Conservation (phyloP, 64 coral and sea anemone genomes). For the Acropora tenuis region DNA sequence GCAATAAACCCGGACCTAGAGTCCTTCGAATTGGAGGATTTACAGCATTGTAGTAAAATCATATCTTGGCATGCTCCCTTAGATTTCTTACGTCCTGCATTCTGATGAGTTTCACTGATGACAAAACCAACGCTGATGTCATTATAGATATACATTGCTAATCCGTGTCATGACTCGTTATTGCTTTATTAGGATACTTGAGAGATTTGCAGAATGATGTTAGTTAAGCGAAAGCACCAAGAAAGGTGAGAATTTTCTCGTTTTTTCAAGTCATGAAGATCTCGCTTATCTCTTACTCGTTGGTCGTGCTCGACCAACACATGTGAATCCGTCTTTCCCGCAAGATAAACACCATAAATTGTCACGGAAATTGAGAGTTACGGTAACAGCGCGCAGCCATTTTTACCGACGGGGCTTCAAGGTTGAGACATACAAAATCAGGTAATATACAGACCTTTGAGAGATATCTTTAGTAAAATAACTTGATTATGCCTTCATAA, state of each 20-base stretch:
- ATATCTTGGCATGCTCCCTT: no score
- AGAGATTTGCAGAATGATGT: no score
- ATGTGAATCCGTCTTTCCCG: neutral
- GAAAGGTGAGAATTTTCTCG: no score
- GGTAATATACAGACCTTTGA: neutral
- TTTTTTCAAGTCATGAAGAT: no score
- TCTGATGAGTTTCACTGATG: neutral
- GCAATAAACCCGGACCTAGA: no score
- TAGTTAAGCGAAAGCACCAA: no score
- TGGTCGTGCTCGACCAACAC: no score
- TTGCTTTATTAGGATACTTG: neutral
- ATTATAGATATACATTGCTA: neutral
- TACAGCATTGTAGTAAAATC: no score
- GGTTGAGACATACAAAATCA: neutral
- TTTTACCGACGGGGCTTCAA: neutral
- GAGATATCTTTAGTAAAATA: neutral
- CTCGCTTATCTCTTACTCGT: no score
- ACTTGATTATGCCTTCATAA: neutral
- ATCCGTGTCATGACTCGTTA: neutral
- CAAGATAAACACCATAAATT: neutral
- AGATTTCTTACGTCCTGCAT: neutral
- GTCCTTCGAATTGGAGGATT: no score
- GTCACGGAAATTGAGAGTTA: conserved; percentile 6
- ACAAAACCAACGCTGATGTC: conserved; percentile 23
- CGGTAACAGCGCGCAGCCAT: neutral